A percentile compares a stretch with the other conserved stretches of the same genome.
phyloP scores from a whole-genome alignment of 2,888 invertebrate species.

The Cryptocheilus praepositus region DNA sequence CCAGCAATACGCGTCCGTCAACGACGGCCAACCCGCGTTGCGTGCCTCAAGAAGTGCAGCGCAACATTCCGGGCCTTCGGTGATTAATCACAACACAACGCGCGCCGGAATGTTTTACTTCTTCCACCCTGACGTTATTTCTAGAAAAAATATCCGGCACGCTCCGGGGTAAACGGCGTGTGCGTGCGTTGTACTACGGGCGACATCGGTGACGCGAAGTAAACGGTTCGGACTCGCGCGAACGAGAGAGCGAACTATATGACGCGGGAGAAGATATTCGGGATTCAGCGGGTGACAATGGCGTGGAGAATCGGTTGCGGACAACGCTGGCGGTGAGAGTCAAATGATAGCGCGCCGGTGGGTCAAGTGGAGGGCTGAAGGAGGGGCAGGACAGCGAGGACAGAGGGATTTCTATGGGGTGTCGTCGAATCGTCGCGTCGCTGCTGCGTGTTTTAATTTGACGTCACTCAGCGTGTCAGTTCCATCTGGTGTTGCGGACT shows the following conservation, averaged over 20 bases:
- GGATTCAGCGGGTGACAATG: background rate
- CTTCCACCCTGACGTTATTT: background rate
- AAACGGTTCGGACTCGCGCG: constrained; percentile 1
- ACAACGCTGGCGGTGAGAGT: background rate
- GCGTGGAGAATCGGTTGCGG: constrained; percentile 1
- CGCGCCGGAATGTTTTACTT: constrained; percentile 1
- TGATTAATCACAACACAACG: constrained; percentile 3
- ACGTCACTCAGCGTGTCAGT: constrained; percentile 72
- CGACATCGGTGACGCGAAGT: background rate
- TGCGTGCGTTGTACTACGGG: constrained; percentile 8
- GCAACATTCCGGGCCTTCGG: background rate
- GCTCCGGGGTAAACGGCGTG: too few relatives aligned
- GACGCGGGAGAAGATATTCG: background rate
- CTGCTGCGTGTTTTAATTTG: constrained; percentile 72
- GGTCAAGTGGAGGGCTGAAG: constrained; percentile 6
- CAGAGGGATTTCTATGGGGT: constrained; percentile 52
- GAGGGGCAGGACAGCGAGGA: constrained; percentile 9
- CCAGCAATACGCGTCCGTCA: background rate
- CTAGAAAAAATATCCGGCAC: background rate
- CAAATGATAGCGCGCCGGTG: constrained; percentile 2
- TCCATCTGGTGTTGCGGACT: constrained; percentile 70
- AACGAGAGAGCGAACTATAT: constrained; percentile 2
- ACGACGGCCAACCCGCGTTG: too few relatives aligned
- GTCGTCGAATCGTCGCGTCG: constrained; percentile 71
- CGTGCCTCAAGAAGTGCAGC: too few relatives aligned